Conservation (phyloP, 1,140 invertebrate species). For the Trichonephila inaurata region DNA sequence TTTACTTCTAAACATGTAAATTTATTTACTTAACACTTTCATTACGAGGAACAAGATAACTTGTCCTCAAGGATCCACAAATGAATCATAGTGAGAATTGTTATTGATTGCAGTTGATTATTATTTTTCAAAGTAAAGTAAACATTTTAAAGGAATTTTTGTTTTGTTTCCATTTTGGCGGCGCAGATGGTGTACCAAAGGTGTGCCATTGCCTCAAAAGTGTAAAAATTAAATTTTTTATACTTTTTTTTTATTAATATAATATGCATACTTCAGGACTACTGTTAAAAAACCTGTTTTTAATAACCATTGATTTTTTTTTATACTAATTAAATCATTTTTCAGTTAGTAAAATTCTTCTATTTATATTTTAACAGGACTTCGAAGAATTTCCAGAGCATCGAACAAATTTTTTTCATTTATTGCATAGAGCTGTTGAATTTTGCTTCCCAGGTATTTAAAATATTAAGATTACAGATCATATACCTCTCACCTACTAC, state of each 20-base stretch:
- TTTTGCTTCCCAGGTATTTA: slow-evolving; percentile 77
- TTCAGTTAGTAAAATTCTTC: not conserved
- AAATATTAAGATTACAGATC: not conserved
- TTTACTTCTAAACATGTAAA: too few species aligned
- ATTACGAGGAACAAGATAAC: too few species aligned
- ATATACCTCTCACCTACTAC: too few species aligned
- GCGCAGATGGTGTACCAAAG: too few species aligned
- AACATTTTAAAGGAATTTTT: not conserved
- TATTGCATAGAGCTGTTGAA: slow-evolving; percentile 87
- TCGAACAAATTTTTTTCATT: slow-evolving; percentile 97
- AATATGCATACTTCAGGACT: too few species aligned
- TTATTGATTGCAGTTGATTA: not conserved
- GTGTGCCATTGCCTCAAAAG: too few species aligned
- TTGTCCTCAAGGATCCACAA: too few species aligned
- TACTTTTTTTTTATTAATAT: too few species aligned
- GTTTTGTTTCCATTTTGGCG: not conserved
- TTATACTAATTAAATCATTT: not conserved
- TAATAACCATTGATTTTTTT: too few species aligned
- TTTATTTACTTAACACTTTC: too few species aligned
- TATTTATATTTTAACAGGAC: slow-evolving; percentile 82
- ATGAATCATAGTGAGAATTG: too few species aligned
- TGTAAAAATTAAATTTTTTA: too few species aligned
- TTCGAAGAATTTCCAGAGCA: slow-evolving; percentile 99
- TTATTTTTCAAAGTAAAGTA: not conserved
- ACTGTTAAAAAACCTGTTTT: not conserved